Base-by-base conservation (phyloP, 2,113 vertebrate genomes). In the Scartelaos histophorus region DNA sequence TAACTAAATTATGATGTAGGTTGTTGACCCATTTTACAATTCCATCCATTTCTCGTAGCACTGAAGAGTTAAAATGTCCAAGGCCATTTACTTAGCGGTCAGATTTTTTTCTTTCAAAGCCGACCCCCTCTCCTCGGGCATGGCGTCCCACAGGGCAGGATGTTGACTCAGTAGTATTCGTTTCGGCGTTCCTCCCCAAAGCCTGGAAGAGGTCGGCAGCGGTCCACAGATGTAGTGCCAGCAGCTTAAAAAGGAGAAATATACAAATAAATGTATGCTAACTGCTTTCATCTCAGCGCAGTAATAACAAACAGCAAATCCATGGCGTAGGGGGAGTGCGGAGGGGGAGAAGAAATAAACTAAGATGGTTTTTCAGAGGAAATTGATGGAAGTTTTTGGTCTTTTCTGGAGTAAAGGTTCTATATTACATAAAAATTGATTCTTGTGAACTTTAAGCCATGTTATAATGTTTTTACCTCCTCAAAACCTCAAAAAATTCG, bases 161-260 rank as follows among this genome's bases (percentile, higher is more conserved):
- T 91, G 89, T 91, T 90, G 89, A 89, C 81, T 88, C 89, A 87
- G 89, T 81, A 82, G 89, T 81, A 82, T 88, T 87, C 43, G 77
- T 89, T 88, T 72, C 86, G 74, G 69, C 73, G 75, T 85, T 75
- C 45, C 67, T 35, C 67, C 46, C 72, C 70, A 79, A 53, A 75
- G 57, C 78, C 80, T 49, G 49, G 66, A 86, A 83, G 79, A 78
- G 6, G 66, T 74, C 56, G 0, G 45, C 66, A 79, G 70, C 7
- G 24, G 72, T 67, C 80, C 72, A 64, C 81, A 76, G 68, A 80
- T 85, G 71, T 82, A 82, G 66, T 78, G 47, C 69, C 24, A 29
- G 49, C 76, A 56, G 65, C 66, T 60, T 58, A 70, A n/a, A 38
- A n/a, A 38, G 46, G 66, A 22, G 22, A 75, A 80, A 75, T 25